Conservation (phyloP, 2,797 vertebrate genomes). For the Diplodus puntazzo region DNA sequence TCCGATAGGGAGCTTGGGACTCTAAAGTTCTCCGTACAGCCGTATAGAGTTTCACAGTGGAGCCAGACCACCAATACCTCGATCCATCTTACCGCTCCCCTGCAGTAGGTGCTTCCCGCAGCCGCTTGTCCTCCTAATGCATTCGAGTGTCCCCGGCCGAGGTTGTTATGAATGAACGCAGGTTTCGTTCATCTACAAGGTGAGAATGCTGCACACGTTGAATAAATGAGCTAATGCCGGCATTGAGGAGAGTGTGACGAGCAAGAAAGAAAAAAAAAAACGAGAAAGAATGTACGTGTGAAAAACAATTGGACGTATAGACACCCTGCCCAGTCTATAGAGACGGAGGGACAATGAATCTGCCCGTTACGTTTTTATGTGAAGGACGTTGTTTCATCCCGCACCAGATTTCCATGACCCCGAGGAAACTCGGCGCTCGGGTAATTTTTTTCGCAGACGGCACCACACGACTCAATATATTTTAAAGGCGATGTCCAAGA, state of each 20-base stretch:
- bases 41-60: conserved; percentile 71
- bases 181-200: conserved; percentile 14
- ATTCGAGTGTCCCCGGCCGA: conserved; percentile 32
- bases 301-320: conserved; percentile 56
- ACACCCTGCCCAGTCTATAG: conserved; percentile 50
- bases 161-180: conserved; percentile 42
- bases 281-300: conserved; percentile 32
- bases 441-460: conserved; percentile 77
- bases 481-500: conserved; percentile 73
- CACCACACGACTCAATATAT: conserved; percentile 64
- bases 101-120: conserved; percentile 57
- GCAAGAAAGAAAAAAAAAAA: conserved; percentile 28
- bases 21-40: conserved; percentile 62
- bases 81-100: conserved; percentile 48
- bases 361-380: conserved; percentile 76
- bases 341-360: conserved; percentile 74
- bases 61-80: conserved; percentile 73
- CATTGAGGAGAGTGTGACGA: conserved; percentile 46
- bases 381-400: conserved; percentile 76
- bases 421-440: conserved; percentile 49
- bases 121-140: conserved; percentile 55
- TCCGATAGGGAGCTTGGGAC: conserved; percentile 63
- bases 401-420: conserved; percentile 73
- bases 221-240: conserved; percentile 48
- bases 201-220: conserved; percentile 39